Evolutionary conservation across 2,113 vertebrate genomes (phyloP).

Genomic region (Meles meles): DNA sequence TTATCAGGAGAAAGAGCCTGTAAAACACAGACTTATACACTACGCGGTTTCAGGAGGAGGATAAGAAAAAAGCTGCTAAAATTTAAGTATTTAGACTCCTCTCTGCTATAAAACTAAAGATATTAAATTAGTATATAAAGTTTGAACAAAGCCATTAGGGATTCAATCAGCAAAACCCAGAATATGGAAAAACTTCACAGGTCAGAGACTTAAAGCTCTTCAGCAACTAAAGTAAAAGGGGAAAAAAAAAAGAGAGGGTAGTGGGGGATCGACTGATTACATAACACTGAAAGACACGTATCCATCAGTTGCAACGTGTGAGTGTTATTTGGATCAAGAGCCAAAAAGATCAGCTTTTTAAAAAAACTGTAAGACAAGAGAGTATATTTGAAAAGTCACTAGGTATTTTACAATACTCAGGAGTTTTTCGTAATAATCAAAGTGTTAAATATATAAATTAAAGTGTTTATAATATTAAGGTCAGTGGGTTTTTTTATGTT

Average conservation of each 20-base stretch:
- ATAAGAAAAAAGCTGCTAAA: background rate
- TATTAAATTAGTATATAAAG: background rate
- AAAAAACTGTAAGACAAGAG: background rate
- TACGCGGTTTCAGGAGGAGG: background rate
- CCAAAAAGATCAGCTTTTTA: background rate
- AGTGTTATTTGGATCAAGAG: background rate
- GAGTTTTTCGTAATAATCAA: background rate
- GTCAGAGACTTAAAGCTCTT: background rate
- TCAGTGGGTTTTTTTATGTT: background rate
- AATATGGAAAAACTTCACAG: background rate
- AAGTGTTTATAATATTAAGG: too few relatives aligned
- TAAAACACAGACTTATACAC: background rate
- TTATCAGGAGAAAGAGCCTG: background rate
- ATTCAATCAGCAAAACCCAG: background rate
- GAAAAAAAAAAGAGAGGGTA: background rate
- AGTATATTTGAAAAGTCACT: background rate
- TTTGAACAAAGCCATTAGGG: background rate
- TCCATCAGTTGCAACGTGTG: background rate
- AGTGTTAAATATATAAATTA: too few relatives aligned
- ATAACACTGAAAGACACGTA: rapidly evolving
- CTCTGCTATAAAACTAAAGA: background rate
- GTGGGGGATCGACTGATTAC: background rate
- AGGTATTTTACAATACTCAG: background rate
- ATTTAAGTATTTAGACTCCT: background rate
- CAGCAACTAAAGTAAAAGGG: background rate